Evolutionary conservation across 2,888 invertebrate genomes (phyloP), one percentile per base, ranked within the genome.

Genomic region (Eumacrocentrus americanus): DNA sequence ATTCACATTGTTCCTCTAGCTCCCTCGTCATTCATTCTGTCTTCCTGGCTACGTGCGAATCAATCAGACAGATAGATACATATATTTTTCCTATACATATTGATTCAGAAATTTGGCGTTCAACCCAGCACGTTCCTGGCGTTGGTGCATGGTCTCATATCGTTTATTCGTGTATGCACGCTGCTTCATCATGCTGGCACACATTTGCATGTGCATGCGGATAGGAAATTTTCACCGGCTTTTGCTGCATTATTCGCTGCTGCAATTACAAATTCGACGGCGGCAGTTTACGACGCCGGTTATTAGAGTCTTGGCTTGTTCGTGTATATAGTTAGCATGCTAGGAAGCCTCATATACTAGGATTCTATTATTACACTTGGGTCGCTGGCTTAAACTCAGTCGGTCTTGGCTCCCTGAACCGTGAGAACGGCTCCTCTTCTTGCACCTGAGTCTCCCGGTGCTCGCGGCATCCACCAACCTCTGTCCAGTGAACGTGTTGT

Each of bases 341-440:
- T 78, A 76, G 73, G 73, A 75, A 75, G 70, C 70, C 70, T 74
- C 72, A 72, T 77, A 77, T 72, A 76, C 78, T 74, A 76, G 76
- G 72, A 75, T 76, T 78, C 78, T 79, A 79, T 79, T 78, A 78
- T 79, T 79, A 78, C 72, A 68, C 72, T 18, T 69, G 71, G 73
- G 73, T 76, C 78, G 78, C 77, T 78, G 78, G 77, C 76, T 79
- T 77, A 75, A 73, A 77, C 75, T 77, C 79, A 80, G 80, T 80
- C 77, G 76, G 74, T 78, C 74, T 76, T 78, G 76, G 80, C 78
- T 78, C 77, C 76, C 74, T 79, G 76, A 80, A 77, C 73, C 77
- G 79, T 76, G 76, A 78, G 79, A 79, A 79, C 78, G 71, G 38
- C 64, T 57, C 25, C 23, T 57, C 48, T 71, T 70, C 60, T 71